Percentiles rank a stretch among this genome's conserved stretches.
Evolutionary conservation across 1,140 invertebrate genomes (phyloP).

Genomic region (Popillia japonica): DNA sequence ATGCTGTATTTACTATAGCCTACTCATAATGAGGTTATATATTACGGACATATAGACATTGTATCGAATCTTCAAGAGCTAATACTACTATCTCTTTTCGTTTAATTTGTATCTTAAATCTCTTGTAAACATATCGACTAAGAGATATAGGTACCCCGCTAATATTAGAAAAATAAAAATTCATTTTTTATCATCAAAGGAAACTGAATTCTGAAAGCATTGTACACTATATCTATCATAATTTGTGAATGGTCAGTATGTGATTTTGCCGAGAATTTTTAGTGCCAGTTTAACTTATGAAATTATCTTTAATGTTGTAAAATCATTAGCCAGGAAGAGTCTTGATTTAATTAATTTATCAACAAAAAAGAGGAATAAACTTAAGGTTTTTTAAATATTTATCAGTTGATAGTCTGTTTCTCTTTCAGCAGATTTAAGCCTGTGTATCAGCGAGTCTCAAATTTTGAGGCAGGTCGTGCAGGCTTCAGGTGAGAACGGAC

Average conservation of each 20-base stretch:
- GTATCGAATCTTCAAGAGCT: too few relatives aligned
- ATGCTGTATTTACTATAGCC: too few relatives aligned
- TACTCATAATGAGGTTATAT: too few relatives aligned
- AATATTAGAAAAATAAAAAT: too few relatives aligned
- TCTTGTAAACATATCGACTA: too few relatives aligned
- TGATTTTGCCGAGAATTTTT: constrained; percentile 40
- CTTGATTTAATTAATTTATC: constrained; percentile 2
- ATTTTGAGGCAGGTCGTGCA: constrained; percentile 67
- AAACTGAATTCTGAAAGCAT: too few relatives aligned
- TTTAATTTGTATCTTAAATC: too few relatives aligned
- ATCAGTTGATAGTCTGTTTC: constrained; percentile 58
- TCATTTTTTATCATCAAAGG: too few relatives aligned
- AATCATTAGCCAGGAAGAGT: constrained; percentile 41
- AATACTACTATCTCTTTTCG: too few relatives aligned
- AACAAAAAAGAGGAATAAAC: constrained; percentile 15
- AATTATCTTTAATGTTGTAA: background rate
- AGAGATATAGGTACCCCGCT: too few relatives aligned
- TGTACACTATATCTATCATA: constrained; percentile 2
- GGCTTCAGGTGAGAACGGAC: constrained; percentile 65
- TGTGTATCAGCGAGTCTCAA: constrained; percentile 69
- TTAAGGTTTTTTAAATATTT: constrained; percentile 9
- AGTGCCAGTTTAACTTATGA: background rate
- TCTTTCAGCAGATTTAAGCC: constrained; percentile 70
- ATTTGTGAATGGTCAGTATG: constrained; percentile 37
- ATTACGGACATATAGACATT: too few relatives aligned